Evolutionary conservation across 1,140 invertebrate genomes (phyloP).

Genomic region (Callitettix versicolor): DNA sequence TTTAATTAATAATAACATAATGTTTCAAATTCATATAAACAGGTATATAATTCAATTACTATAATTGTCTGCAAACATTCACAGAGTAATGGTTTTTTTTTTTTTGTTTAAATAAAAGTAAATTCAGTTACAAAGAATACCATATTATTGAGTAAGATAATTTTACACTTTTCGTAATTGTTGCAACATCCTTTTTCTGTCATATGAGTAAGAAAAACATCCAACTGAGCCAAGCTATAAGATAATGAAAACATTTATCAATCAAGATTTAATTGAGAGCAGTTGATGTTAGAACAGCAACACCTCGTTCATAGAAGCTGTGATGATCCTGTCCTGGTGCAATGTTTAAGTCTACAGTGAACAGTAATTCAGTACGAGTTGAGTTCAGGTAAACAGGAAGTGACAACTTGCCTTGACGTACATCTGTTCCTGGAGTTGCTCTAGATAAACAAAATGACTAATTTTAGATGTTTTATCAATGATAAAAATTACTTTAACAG

Average conservation of each 20-base stretch:
- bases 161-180: too few species aligned
- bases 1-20: too few species aligned
- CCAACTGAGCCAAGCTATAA: neutral
- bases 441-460: slow-evolving; percentile 19
- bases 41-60: too few species aligned
- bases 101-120: too few species aligned
- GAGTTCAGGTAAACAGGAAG: slow-evolving; percentile 96
- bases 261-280: slow-evolving; percentile 58
- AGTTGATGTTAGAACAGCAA: slow-evolving; percentile 86
- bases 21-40: too few species aligned
- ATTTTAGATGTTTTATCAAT: neutral
- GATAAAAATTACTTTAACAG: neutral
- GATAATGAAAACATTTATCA: neutral
- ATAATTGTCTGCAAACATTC: too few species aligned
- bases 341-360: slow-evolving; percentile 88
- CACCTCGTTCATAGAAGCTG: slow-evolving; percentile 94
- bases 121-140: too few species aligned
- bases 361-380: slow-evolving; percentile 85
- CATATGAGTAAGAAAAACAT: too few species aligned
- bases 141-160: too few species aligned
- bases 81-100: too few species aligned
- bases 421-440: slow-evolving; percentile 39
- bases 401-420: slow-evolving; percentile 56
- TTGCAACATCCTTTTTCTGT: too few species aligned
- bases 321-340: slow-evolving; percentile 76